Percentiles rank a stretch among this genome's conserved stretches.
phyloP scores from a whole-genome alignment of 2,797 vertebrate species.

The Spea hammondii region DNA sequence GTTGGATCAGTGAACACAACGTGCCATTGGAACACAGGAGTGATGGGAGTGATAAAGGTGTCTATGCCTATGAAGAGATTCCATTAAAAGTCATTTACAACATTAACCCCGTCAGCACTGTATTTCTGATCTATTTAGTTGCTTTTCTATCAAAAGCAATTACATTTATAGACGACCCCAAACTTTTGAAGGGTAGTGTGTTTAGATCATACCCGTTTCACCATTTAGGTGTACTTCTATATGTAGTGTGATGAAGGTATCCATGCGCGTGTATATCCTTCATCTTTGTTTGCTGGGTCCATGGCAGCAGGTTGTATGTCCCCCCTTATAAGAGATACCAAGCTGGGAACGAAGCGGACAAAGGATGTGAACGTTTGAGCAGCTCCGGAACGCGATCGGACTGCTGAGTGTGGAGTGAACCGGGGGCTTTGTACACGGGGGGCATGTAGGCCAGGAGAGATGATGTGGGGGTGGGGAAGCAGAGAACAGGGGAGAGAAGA shows the following conservation, averaged over 20 bases:
- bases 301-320: conserved; percentile 11
- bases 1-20: too few species aligned
- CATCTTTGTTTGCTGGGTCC: conserved; percentile 5
- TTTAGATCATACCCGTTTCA: background rate
- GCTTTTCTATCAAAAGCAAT: too few species aligned
- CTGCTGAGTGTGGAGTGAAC: conserved; percentile 36
- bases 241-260: too few species aligned
- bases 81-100: too few species aligned
- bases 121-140: too few species aligned
- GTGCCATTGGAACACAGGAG: too few species aligned
- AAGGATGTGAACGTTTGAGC: conserved; percentile 37
- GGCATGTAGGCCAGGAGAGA: conserved; percentile 22
- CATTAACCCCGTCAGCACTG: too few species aligned
- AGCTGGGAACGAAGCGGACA: conserved; percentile 35
- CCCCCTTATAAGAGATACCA: conserved; percentile 22
- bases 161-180: too few species aligned
- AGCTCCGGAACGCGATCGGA: conserved; percentile 45
- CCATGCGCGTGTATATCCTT: too few species aligned
- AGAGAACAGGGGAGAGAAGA: background rate
- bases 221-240: too few species aligned
- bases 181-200: background rate
- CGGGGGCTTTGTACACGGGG: conserved; percentile 42
- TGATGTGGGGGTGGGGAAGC: background rate
- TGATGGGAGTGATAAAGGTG: too few species aligned
- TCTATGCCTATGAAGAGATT: too few species aligned